Evolutionary conservation across 2,888 invertebrate species (phyloP), one percentile per base, ranked within the genome.

Genomic region (Azorinus chamasolen): DNA sequence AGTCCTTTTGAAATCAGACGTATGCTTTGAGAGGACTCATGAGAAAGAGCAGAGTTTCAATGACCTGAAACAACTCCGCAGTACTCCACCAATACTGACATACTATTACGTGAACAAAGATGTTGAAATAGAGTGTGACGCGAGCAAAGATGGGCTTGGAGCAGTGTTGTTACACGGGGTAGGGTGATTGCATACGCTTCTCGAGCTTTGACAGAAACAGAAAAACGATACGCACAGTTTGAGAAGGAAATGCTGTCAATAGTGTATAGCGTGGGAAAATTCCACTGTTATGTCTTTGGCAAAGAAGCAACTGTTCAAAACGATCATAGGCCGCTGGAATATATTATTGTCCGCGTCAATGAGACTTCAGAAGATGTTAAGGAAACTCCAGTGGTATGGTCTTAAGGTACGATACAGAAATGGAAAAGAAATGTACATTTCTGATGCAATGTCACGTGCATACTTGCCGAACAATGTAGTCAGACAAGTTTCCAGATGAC

Each of bases 241-340:
- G 75, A 84, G 46, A 80, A 78, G 54, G 83, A 81, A 50, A 75
- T 78, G 65, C 63, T 83, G 2, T 61, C 83, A 32, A 71, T 84
- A 16, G 65, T 81, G 10, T 74, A 72, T 62, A 82, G 72, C 37
- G 45, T 51, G 10, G 55, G 39, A 16, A 80, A 77, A 41, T 86
- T 83, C 48, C 66, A 75, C 46, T 50, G 55, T 1, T 87, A 81
- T 50, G 79, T 83, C 2, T 81, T 79, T 66, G 78, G 84, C 0
- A 77, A 76, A 61, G 61, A 72, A 53, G 50, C 63, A 0, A 43
- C 18, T 16, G 71, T 84, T 6, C 66, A 69, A 50, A 79, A 54
- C 27, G 83, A 83, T 45, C 79, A 76, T 27, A 79, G 72, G 43
- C 74, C 81, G 5, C 25, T 83, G 12, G 58, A 68, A 48, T 37